Evolutionary conservation across 2,888 invertebrate genomes (phyloP).

Genomic region (Lysandra coridon): DNA sequence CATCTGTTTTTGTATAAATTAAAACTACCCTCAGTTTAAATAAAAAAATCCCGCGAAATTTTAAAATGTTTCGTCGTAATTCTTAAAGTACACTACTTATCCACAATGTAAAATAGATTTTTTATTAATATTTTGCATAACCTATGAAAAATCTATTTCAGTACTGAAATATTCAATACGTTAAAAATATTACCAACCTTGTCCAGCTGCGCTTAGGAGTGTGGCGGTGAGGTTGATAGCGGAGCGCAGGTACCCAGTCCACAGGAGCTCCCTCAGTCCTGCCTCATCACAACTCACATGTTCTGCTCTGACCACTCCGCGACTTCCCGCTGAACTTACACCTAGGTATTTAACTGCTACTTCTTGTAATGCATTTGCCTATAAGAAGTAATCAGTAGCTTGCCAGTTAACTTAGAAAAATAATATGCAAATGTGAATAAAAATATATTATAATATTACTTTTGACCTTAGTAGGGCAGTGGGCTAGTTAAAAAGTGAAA

Average conservation of each 20-base stretch:
- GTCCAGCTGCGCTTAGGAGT: constrained; percentile 90
- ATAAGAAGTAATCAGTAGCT: background rate
- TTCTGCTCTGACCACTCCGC: constrained; percentile 87
- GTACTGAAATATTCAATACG: too few species aligned
- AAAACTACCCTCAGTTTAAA: background rate
- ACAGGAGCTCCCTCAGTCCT: constrained; percentile 90
- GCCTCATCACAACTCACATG: constrained; percentile 94
- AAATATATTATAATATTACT: background rate
- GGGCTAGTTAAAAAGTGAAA: too few species aligned
- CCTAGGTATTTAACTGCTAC: constrained; percentile 90
- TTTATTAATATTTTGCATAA: too few species aligned
- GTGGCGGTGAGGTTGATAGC: constrained; percentile 93
- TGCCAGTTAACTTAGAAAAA: background rate
- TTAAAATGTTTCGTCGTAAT: background rate
- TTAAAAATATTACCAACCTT: constrained; percentile 81
- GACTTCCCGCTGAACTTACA: constrained; percentile 88
- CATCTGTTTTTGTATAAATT: background rate
- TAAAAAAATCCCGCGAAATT: background rate
- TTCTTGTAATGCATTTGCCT: constrained; percentile 88
- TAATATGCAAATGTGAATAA: background rate
- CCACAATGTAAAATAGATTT: too few species aligned
- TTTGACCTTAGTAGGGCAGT: background rate
- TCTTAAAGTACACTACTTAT: too few species aligned
- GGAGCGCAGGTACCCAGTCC: constrained; percentile 88
- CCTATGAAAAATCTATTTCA: too few species aligned